These are phyloP conservation scores for Lamprotornis superbus DNA, from an alignment of 2,113 vertebrate species.

Conservation along the genomic window DNA sequence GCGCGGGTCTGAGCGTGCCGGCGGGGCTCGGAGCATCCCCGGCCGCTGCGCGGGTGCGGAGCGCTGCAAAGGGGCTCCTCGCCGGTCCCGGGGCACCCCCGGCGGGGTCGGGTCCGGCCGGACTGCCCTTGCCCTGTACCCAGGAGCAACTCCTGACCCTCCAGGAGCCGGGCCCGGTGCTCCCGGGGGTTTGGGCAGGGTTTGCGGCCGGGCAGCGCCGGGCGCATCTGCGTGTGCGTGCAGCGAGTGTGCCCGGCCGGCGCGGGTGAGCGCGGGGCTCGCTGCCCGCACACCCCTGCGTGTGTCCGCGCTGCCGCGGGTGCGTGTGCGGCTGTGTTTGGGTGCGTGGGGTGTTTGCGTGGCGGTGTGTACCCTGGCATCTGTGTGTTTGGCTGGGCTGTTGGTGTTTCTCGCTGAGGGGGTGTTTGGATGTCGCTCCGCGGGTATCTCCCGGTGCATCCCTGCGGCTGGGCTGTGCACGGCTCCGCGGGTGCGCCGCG, in stretches of 20 bases:
- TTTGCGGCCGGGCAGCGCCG: background rate
- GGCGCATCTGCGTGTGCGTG: background rate
- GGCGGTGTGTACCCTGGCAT: conserved; percentile 55
- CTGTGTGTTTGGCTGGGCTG: conserved; percentile 29
- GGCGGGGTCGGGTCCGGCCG: background rate
- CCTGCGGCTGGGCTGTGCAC: background rate
- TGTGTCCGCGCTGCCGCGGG: background rate
- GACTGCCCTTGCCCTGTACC: background rate
- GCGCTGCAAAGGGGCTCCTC: background rate
- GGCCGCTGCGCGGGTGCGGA: background rate
- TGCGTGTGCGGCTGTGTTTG: conserved; percentile 44
- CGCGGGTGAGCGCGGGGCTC: background rate
- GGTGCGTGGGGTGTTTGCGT: conserved; percentile 42
- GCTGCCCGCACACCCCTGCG: background rate
- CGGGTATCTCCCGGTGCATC: background rate
- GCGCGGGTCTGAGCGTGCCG: background rate
- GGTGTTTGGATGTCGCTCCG: conserved; percentile 43
- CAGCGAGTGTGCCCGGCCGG: background rate
- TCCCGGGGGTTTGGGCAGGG: background rate
- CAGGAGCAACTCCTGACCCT: background rate
- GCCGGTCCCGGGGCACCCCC: background rate
- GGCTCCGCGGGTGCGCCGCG: background rate
- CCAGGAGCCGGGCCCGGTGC: background rate
- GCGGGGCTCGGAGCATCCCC: background rate
- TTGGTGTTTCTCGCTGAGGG: conserved; percentile 10